Conservation (phyloP, 2,113 vertebrate genomes). For the Chloroceryle aenea region DNA sequence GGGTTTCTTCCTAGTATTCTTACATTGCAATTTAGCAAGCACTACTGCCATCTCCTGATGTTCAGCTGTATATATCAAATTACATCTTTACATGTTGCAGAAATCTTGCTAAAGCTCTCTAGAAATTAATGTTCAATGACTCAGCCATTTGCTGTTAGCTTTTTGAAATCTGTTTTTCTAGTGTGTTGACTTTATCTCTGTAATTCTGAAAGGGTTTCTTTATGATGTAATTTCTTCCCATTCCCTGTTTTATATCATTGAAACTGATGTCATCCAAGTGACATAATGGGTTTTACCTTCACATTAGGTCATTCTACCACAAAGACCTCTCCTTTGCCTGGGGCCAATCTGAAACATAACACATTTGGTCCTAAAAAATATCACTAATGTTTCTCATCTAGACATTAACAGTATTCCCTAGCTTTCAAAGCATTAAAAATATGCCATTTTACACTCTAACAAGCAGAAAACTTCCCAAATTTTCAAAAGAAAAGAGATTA, state of each 20-base stretch:
- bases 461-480: not conserved
- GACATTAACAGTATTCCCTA: not conserved
- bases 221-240: not conserved
- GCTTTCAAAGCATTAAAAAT: not conserved
- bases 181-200: not conserved
- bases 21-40: slow-evolving; percentile 44
- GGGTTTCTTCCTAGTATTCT: not conserved
- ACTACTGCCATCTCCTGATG: slow-evolving; percentile 80
- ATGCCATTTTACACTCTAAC: not conserved
- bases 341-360: not conserved
- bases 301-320: not conserved
- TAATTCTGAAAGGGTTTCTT: not conserved
- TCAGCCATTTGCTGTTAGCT: not conserved
- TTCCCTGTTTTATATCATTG: not conserved
- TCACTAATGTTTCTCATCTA: not conserved
- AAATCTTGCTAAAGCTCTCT: not conserved
- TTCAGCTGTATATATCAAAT: not conserved
- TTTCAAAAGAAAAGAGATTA: not conserved
- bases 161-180: not conserved
- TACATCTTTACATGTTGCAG: not conserved
- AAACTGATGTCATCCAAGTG: not conserved
- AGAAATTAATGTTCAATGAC: not conserved
- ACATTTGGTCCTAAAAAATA: not conserved
- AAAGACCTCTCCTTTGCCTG: not conserved
- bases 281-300: not conserved